Percentiles rank a stretch among this genome's conserved stretches.
phyloP scores from a whole-genome alignment of 2,113 vertebrate genomes.

The Indri indri region DNA sequence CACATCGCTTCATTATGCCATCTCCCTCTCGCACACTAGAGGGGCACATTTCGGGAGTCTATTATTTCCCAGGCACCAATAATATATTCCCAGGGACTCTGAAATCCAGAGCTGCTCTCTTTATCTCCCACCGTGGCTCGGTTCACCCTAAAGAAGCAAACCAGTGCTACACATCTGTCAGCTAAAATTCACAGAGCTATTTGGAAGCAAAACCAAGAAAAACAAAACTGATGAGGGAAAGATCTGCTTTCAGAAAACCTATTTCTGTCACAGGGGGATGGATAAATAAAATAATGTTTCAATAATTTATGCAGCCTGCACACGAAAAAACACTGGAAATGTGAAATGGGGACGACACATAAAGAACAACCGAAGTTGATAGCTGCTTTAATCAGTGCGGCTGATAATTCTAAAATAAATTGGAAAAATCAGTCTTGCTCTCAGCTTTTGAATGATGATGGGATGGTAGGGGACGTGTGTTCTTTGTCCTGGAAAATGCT shows the following conservation, averaged over 20 bases:
- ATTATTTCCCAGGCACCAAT: constrained; percentile 43
- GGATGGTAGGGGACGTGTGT: neutral
- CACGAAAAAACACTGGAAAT: constrained; percentile 70
- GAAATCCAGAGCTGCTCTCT: constrained; percentile 66
- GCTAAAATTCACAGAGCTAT: constrained; percentile 54
- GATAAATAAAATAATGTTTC: constrained; percentile 85
- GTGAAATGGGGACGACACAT: constrained; percentile 66
- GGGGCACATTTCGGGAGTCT: constrained; percentile 48
- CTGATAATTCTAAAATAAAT: constrained; percentile 81
- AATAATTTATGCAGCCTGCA: constrained; percentile 82
- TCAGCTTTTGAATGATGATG: constrained; percentile 55
- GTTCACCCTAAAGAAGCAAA: constrained; percentile 68
- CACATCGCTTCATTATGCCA: neutral
- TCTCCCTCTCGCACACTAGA: neutral
- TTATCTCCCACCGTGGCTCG: constrained; percentile 67
- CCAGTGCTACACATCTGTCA: constrained; percentile 64
- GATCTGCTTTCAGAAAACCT: constrained; percentile 81
- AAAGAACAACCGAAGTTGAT: constrained; percentile 75
- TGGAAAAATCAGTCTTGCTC: constrained; percentile 70
- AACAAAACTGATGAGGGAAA: constrained; percentile 82
- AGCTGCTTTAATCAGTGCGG: constrained; percentile 80
- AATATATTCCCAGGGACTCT: constrained; percentile 67
- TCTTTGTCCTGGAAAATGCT: constrained; percentile 48
- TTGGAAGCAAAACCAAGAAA: constrained; percentile 78
- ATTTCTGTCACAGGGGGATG: constrained; percentile 81